Evolutionary conservation across 2,888 invertebrate species (phyloP), one percentile per base, ranked within the genome.

Genomic region (Aproaerema taeniolella): DNA sequence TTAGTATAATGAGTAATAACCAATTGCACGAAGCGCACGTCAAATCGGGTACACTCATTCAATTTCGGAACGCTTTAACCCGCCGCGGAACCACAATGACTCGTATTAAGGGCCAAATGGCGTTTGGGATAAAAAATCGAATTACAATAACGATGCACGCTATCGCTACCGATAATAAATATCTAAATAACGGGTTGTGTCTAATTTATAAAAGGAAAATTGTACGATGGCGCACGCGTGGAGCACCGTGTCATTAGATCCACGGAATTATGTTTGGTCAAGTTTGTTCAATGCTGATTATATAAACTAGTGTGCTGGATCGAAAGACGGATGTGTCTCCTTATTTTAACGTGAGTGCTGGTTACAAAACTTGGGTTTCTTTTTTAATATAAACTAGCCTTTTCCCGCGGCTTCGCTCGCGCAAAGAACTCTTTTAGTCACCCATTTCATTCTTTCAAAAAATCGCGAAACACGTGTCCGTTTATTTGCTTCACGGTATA

Each of bases 131-230:
- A 79, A 72, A 68, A 76, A 83, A 80, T 80, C 73, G 73, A 80
- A 85, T 86, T 80, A 83, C 69, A 67, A 71, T 81, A 81, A 82
- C 74, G 74, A 78, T 64, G 69, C 85, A 81, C 80, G 82, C 82
- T 68, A 77, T 61, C 46, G 67, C 82, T 70, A 78, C 76, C 63
- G 74, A 79, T 35, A 35, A 28, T 35, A 35, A 26, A 35, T 78
- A 77, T 68, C 63, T 55, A 76, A 77, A 81, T 83, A 77, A 80
- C 74, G 78, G 81, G 83, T 81, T 83, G 50, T 51, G 63, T 80
- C 81, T 79, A 82, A 82, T 78, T 81, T 74, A 67, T 76, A 80
- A 78, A 66, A 75, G 72, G 67, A 66, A 80, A 83, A 81, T 81
- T 75, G 73, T 69, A 69, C 73, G 78, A 79, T 70, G 73, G 73